These are phyloP conservation scores for Plumapathes pennacea DNA, from an alignment of 92 coral and sea anemone species.

Conservation along the genomic window DNA sequence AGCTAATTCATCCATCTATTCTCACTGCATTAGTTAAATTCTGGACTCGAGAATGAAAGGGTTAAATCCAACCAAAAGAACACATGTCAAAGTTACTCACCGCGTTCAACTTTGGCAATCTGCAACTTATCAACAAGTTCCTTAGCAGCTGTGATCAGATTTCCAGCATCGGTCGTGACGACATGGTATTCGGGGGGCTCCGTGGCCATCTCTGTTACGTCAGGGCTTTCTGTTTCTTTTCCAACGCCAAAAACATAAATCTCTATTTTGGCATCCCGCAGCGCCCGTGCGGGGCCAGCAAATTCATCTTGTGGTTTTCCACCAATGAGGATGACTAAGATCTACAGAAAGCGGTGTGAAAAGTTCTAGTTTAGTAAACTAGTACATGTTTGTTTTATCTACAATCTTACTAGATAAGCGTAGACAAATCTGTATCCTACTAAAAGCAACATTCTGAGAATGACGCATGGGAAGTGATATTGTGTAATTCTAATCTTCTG, in stretches of 20 bases:
- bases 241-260: constrained; percentile 68
- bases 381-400: neutral
- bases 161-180: constrained; percentile 9
- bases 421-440: no score
- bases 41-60: no score
- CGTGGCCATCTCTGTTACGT: constrained; percentile 48
- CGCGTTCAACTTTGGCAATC: constrained; percentile 63
- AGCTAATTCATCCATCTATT: no score
- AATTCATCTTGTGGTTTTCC: constrained; percentile 65
- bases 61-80: no score
- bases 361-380: neutral
- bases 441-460: no score
- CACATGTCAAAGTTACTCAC: constrained; percentile 62
- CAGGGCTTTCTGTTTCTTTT: constrained; percentile 4
- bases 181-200: constrained; percentile 47
- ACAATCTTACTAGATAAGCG: neutral
- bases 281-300: constrained; percentile 37
- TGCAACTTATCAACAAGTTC: constrained; percentile 60
- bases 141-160: constrained; percentile 33
- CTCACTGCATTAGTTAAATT: no score
- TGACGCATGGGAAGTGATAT: no score
- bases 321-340: constrained; percentile 67
- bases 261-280: constrained; percentile 69
- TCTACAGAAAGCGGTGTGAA: neutral
- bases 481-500: no score